These are phyloP conservation scores for Calonectris borealis DNA, from an alignment of 2,113 vertebrate genomes.

Conservation along the genomic window DNA sequence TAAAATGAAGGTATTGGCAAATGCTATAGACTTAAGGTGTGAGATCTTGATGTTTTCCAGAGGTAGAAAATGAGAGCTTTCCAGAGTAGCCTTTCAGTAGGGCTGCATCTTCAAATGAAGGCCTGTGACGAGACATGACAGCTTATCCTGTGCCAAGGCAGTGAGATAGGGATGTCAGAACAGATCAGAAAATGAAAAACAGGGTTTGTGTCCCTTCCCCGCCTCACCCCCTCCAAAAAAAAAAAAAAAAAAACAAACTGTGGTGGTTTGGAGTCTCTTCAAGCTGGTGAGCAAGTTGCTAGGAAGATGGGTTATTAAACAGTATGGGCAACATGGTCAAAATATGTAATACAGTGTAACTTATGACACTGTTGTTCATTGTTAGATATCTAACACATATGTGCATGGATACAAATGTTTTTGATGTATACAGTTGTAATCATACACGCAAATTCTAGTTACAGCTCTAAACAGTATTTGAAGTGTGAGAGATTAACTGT, in stretches of 20 bases:
- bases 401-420: neutral
- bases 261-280: neutral
- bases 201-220: neutral
- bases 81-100: neutral
- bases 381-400: neutral
- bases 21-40: neutral
- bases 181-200: neutral
- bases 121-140: neutral
- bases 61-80: neutral
- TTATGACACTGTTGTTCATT: neutral
- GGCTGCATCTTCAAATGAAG: neutral
- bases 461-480: neutral
- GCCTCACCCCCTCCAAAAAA: too few relatives aligned
- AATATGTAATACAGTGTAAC: neutral
- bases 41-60: neutral
- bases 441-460: neutral
- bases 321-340: neutral
- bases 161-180: neutral
- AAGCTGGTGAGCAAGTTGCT: accelerated
- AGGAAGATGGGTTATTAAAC: neutral
- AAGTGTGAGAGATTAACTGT: neutral
- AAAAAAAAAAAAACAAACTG: neutral
- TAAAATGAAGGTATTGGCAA: neutral
- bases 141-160: neutral
- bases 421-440: neutral